These are phyloP conservation scores for Trachelus tabidus DNA, from an alignment of 2,888 invertebrate species.

Conservation along the genomic window DNA sequence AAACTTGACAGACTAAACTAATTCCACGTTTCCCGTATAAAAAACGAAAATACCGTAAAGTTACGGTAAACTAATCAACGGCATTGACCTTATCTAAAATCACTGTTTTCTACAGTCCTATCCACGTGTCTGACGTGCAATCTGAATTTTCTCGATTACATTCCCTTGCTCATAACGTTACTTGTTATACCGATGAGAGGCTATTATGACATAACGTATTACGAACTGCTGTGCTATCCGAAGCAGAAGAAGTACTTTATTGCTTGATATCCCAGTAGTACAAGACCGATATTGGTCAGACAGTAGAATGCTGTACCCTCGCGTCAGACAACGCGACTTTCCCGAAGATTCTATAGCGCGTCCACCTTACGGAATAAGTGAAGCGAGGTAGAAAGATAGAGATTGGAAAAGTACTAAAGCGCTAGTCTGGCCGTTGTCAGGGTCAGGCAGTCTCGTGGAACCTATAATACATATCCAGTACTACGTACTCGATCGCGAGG, in stretches of 20 bases:
- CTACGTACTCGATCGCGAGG: slow-evolving; percentile 21
- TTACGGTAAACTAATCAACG: not conserved
- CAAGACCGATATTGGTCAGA: slow-evolving; percentile 48
- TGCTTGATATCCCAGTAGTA: slow-evolving; percentile 31
- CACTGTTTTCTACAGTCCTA: not conserved
- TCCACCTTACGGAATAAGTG: not conserved
- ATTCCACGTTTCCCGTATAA: not conserved
- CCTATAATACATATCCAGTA: slow-evolving; percentile 22
- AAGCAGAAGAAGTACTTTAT: not conserved
- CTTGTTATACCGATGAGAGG: not conserved
- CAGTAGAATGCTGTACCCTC: slow-evolving; percentile 47
- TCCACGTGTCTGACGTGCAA: not conserved
- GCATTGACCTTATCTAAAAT: not conserved
- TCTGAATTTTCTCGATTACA: not conserved
- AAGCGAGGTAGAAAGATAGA: slow-evolving; percentile 25
- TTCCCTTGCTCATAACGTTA: not conserved
- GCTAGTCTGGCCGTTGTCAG: slow-evolving; percentile 38
- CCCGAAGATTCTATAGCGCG: slow-evolving; percentile 26
- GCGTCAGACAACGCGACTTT: slow-evolving; percentile 50
- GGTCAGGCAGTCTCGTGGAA: slow-evolving; percentile 31
- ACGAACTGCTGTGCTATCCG: not conserved
- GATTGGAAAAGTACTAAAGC: slow-evolving; percentile 31
- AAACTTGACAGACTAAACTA: not conserved
- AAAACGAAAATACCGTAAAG: not conserved
- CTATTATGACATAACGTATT: not conserved